A percentile compares a stretch with the other conserved stretches of the same genome.
These are phyloP conservation scores for Hippasteria phrygiana DNA, from an alignment of 53 echinoderm and acorn worm genomes.

Conservation along the genomic window DNA sequence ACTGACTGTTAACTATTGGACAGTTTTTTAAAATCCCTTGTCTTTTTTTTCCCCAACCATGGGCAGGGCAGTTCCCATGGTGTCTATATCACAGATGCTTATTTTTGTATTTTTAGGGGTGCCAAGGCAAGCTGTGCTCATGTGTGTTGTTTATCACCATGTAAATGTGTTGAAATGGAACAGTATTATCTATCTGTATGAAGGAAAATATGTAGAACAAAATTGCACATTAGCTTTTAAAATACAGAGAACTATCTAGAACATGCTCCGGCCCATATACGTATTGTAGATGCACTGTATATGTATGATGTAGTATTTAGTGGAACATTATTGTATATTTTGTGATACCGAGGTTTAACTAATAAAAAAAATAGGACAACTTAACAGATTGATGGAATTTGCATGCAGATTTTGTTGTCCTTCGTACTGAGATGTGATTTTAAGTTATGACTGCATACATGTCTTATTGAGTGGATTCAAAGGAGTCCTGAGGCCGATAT, in stretches of 20 bases:
- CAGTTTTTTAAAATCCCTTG: background rate
- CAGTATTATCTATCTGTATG: conserved; percentile 49
- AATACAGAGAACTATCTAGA: conserved; percentile 17
- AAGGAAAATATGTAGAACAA: conserved; percentile 28
- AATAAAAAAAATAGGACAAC: conserved; percentile 73
- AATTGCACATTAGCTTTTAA: conserved; percentile 51
- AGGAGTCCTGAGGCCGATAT: too few species aligned
- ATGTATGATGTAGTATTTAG: conserved; percentile 66
- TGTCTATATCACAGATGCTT: conserved; percentile 24
- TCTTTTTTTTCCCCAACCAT: background rate
- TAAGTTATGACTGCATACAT: background rate
- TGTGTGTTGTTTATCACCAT: conserved; percentile 19
- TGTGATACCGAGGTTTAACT: conserved; percentile 81
- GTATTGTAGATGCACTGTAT: conserved; percentile 69
- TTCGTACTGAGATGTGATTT: background rate
- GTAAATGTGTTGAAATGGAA: conserved; percentile 48
- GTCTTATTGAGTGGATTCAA: background rate
- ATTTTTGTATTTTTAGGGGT: conserved; percentile 51
- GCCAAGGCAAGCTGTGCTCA: background rate
- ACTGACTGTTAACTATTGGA: background rate
- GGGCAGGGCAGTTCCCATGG: background rate
- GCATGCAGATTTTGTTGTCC: background rate
- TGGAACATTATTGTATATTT: conserved; percentile 83
- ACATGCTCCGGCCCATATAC: conserved; percentile 23
- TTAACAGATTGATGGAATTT: conserved; percentile 13